phyloP scores from a whole-genome alignment of 2,888 invertebrate species.

The Acleris holmiana region DNA sequence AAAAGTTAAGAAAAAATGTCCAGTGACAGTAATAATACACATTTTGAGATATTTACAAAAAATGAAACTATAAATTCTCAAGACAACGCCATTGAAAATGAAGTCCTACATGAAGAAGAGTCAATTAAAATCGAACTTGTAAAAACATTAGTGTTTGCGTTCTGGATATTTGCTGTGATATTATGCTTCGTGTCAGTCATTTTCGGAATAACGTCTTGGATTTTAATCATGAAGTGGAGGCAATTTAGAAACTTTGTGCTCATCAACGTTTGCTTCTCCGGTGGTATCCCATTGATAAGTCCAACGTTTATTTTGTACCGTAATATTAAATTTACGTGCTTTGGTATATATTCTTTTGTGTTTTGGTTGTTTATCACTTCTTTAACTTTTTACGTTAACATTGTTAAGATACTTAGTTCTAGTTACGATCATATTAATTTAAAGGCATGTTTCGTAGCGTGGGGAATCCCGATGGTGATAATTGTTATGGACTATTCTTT shows the following conservation, averaged over 20 bases:
- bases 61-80: background rate
- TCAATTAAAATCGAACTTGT: background rate
- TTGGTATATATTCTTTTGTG: background rate
- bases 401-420: slow-evolving; percentile 4
- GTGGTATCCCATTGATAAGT: background rate
- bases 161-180: background rate
- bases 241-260: slow-evolving; percentile 4
- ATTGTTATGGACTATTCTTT: background rate
- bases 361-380: slow-evolving; percentile 5
- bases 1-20: no score
- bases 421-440: background rate
- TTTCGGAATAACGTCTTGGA: slow-evolving; percentile 7
- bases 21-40: no score
- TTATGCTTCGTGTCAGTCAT: background rate
- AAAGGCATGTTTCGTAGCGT: background rate
- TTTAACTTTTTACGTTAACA: background rate
- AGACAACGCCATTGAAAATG: no score
- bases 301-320: background rate
- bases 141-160: background rate
- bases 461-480: background rate
- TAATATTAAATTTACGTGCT: background rate
- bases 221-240: slow-evolving; percentile 6
- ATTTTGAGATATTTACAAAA: no score
- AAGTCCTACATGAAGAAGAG: background rate
- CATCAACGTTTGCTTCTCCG: slow-evolving; percentile 6